Evolutionary conservation across 2,113 vertebrate genomes (phyloP), one percentile per base, ranked within the genome.

Genomic region (Trinectes maculatus): DNA sequence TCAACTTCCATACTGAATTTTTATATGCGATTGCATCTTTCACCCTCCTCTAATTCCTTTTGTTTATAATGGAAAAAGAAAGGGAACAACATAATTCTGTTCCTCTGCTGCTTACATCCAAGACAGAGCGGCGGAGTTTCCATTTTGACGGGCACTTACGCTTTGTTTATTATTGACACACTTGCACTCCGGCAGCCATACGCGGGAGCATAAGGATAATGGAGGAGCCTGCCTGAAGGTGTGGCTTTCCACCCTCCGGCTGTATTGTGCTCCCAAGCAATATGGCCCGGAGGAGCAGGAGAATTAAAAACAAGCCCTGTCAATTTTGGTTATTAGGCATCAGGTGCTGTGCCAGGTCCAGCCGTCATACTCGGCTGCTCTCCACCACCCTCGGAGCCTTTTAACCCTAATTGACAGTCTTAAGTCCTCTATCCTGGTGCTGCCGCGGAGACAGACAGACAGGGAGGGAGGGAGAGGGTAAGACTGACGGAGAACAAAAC

Each of bases 371-470:
- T 79, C 40, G n/a, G 71, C 69, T 82, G 80, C 86, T 80, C 67
- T 70, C 68, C 62, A 69, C 79, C 68, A 59, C 77, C 73, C 85
- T 83, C 37, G 3, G 58, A 85, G 84, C 78, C 75, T 87, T 88
- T 88, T 85, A 91, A 80, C 83, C 82, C 80, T 90, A 92, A 91
- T 84, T 90, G 87, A 85, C 83, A 85, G 84, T 70, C 83, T 89
- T 77, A 85, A 61, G 74, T 82, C 83, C 71, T 70, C 49, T 71
- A 57, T 77, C 47, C 74, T 63, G 61, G 66, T 65, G 72, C 48
- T 80, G 71, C 71, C 25, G 54, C 29, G 55, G 59, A 85, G 59
- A 76, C 37, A 40, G 52, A 66, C 62, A 48, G 49, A 13, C 1
- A 44, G 52, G 31, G 34, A 56, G 26, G 8, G 18, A 73, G 42